phyloP scores from a whole-genome alignment of 2,113 vertebrate species.

The Prunella fulvescens region DNA sequence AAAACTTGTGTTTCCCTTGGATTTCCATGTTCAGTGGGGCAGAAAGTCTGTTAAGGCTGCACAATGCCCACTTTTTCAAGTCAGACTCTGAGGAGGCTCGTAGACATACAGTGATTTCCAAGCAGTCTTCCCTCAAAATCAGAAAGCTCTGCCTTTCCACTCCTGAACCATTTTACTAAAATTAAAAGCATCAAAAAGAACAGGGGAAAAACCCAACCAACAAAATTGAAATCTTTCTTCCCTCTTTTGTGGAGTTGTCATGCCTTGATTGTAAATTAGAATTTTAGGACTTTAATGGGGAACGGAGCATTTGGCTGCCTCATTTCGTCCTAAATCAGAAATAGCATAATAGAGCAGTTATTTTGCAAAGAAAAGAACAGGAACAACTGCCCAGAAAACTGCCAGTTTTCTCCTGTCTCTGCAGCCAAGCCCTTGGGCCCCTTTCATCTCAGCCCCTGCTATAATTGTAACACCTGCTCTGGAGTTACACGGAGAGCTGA shows the following conservation, averaged over 20 bases:
- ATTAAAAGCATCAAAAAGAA: not conserved
- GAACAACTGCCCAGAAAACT: not conserved
- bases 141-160: not conserved
- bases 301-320: not conserved
- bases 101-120: not conserved
- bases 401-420: not conserved
- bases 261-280: not conserved
- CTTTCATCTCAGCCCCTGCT: slow-evolving; percentile 22
- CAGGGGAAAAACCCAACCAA: not conserved
- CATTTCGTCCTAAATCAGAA: not conserved
- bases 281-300: not conserved
- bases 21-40: not conserved
- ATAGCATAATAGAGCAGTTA: not conserved
- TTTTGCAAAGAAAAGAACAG: not conserved
- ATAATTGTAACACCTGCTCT: slow-evolving; percentile 24
- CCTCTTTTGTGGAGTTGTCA: not conserved
- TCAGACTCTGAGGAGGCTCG: not conserved
- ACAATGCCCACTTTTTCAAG: not conserved
- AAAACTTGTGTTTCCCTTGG: not conserved
- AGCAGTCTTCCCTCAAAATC: not conserved
- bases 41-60: not conserved
- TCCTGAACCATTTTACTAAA: not conserved
- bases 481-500: not conserved
- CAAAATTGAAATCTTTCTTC: not conserved
- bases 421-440: not conserved